Conservation (phyloP, 1,140 invertebrate species). For the Cryptotermes secundus region DNA sequence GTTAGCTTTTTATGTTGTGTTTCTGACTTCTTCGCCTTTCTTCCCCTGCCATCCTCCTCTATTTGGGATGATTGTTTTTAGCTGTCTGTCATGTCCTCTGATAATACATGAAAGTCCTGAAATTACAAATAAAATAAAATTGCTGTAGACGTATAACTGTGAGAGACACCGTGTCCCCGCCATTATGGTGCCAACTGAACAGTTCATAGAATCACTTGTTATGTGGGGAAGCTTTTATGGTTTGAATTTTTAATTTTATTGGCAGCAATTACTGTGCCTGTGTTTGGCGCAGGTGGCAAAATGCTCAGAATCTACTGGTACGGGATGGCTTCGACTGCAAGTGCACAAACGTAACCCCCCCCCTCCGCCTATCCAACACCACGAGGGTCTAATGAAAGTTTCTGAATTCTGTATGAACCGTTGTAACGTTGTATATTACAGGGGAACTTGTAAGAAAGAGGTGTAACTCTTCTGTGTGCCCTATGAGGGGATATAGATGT, state of each 20-base stretch:
- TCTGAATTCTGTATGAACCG: no score
- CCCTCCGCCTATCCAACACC: no score
- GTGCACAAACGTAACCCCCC: not conserved
- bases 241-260: conserved; percentile 17
- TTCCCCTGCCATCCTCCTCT: not conserved
- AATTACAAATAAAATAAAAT: not conserved
- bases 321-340: not conserved
- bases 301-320: not conserved
- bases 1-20: not conserved
- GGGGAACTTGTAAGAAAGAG: no score
- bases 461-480: no score
- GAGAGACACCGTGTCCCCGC: not conserved
- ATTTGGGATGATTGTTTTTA: conserved; percentile 13
- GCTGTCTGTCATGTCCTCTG: not conserved
- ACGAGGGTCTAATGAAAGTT: no score
- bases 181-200: not conserved
- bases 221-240: not conserved
- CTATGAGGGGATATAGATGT: no score
- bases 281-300: not conserved
- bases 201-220: not conserved
- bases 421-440: no score
- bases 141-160: not conserved
- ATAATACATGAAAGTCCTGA: not conserved
- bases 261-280: conserved; percentile 1
- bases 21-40: not conserved